Base-by-base conservation (phyloP, 2,113 vertebrate species). In the Entelurus aequoreus region DNA sequence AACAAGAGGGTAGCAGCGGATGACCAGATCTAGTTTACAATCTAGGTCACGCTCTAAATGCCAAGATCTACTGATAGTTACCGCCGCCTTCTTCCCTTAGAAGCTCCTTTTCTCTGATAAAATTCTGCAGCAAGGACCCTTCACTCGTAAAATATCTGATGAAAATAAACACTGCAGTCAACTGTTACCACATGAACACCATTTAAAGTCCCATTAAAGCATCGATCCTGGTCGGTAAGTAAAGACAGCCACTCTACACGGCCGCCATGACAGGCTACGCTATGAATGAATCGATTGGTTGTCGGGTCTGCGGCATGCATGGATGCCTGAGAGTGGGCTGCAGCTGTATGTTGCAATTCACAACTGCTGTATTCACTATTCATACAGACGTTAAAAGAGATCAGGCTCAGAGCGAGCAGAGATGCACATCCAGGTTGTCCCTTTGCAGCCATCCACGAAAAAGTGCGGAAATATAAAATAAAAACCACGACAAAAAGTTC, bases 251-350 rank as follows among this genome's bases (percentile, higher is more conserved):
- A 28, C 62, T 80, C 69, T 50, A 49, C 68, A 74, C 51, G 11
- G 61, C 55, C 63, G 61, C 55, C 63, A 60, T 76, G 65, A 59
- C 37, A 46, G 67, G 55, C 60, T 55, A 19, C 19, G 5, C 9
- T 74, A 77, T 71, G 67, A 71, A 80, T 78, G 78, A 65, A 86
- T 83, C 5, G 80, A 84, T 79, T 10, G 56, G 36, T 53, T 71
- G 52, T 50, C 15, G 19, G 46, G 52, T 51, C 53, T 62, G 60
- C 63, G 75, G 76, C 78, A 51, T 42, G 70, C 54, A 62, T 42
- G 54, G 64, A 72, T 57, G 61, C 78, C 9, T 52, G 60, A 65
- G 60, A 16, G 28, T 28, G n/a, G 53, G 51, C n/a, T 28, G 65
- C 55, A 46, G 42, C 42, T 46, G 42, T 46, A 9, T 42, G 8